These are phyloP conservation scores for Anniella stebbinsi DNA, from an alignment of 2,797 vertebrate genomes.

Conservation along the genomic window DNA sequence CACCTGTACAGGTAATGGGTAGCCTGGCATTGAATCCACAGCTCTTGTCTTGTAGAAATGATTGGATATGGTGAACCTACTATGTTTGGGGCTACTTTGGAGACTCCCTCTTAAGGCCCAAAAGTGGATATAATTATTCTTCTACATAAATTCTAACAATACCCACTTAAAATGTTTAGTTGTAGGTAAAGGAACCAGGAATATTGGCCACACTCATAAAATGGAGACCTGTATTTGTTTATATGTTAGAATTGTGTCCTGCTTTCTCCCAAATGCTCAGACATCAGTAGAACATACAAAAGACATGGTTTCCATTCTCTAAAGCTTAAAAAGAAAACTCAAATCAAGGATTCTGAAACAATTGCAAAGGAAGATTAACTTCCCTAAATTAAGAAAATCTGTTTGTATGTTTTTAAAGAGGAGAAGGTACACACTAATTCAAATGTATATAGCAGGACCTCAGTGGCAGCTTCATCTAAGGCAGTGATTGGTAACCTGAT, in stretches of 20 bases:
- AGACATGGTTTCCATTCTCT: neutral
- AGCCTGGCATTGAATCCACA: neutral
- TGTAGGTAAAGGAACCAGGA: neutral
- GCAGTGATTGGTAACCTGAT: neutral
- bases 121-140: neutral
- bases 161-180: neutral
- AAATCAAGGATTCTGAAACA: neutral
- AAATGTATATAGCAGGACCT: neutral
- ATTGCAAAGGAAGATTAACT: neutral
- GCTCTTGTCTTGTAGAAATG: neutral
- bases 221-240: neutral
- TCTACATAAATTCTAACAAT: neutral
- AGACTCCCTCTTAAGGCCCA: neutral
- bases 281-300: neutral
- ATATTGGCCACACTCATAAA: neutral
- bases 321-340: neutral
- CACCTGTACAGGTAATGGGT: slow-evolving; percentile 86
- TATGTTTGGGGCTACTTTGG: neutral
- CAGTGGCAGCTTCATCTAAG: neutral
- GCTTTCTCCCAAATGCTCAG: neutral
- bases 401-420: neutral
- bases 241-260: neutral
- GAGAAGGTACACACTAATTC: neutral
- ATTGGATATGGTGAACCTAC: neutral
- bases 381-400: neutral